phyloP scores from a whole-genome alignment of 2,113 vertebrate species.

The Urocolius indicus region DNA sequence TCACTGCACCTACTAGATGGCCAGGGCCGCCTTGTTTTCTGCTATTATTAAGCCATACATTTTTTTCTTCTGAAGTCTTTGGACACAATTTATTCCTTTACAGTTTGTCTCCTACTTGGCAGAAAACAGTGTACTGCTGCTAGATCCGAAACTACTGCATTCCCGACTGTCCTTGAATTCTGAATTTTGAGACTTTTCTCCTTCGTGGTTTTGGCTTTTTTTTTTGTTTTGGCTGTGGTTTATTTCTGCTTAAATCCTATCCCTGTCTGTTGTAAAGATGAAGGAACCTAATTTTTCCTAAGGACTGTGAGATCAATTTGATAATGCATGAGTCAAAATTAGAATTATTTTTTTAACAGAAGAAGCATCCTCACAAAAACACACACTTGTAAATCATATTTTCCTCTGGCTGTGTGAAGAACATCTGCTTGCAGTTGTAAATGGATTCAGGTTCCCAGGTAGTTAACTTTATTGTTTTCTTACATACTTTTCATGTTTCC shows the following conservation, averaged over 20 bases:
- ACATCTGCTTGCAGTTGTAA: slow-evolving; percentile 53
- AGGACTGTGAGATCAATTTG: not conserved
- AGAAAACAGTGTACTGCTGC: not conserved
- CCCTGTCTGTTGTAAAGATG: not conserved
- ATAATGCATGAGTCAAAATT: not conserved
- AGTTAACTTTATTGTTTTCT: slow-evolving; percentile 42
- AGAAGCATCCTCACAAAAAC: not conserved
- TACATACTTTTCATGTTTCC: not conserved
- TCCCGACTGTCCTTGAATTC: not conserved
- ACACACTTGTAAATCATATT: not conserved
- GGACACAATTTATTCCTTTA: not conserved
- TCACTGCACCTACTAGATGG: not conserved
- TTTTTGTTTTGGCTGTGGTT: not conserved
- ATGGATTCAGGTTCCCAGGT: slow-evolving; percentile 29
- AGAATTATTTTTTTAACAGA: not conserved
- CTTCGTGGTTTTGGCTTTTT: not conserved
- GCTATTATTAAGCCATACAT: not conserved
- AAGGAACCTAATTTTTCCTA: not conserved
- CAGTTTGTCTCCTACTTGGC: not conserved
- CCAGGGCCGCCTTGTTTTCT: fast-evolving
- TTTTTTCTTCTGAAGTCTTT: not conserved
- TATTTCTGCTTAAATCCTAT: not conserved
- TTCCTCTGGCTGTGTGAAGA: not conserved
- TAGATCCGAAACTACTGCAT: not conserved
- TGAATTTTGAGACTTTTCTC: not conserved